Base-by-base conservation (phyloP, 37 sponge, comb jelly and placozoan genomes). In the Haliclona indistincta region DNA sequence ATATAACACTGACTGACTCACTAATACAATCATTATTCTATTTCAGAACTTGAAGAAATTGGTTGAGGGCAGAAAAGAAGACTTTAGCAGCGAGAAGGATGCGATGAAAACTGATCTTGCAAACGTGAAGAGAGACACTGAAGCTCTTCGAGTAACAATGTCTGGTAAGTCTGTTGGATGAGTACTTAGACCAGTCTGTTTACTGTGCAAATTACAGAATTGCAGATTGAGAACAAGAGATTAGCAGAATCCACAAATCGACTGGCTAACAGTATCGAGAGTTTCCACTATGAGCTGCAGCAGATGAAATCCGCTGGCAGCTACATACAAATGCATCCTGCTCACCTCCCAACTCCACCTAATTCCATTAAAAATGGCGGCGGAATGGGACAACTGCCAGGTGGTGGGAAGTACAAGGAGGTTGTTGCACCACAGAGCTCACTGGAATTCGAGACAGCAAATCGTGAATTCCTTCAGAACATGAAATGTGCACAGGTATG, bases 271-370 rank as follows among this genome's bases (percentile, higher is more conserved):
- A 20, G 11, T 25, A 6, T 58, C n/a, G 60, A 58, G 11, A 25
- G 6, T 58, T 25, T 58, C 13, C 22, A 58, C 6, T 25, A 11
- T n/a, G 60, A 58, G 28, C 7, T 58, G 23, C 13, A 20, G 60
- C 11, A 58, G 28, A 25, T 8, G 7, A 8, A 58, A 58, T 11
- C 60, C 11, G 28, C 60, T 58, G 28, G 60, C 7, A n/a, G 6
- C 6, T 58, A 58, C 28, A 58, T 58, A 25, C 11, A 8, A 58
- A 58, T 58, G 60, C n/a, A 25, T 58, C 60, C 60, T n/a, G 26
- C 60, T 58, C n/a, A n/a, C n/a, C n/a, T n/a, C n/a, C n/a, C n/a
- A n/a, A n/a, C n/a, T n/a, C n/a, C n/a, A n/a, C n/a, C n/a, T n/a
- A n/a, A n/a, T n/a, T n/a, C n/a, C n/a, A n/a, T n/a, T n/a, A n/a